These are phyloP conservation scores for Vireo altiloquus DNA, from an alignment of 2,113 vertebrate genomes.

Conservation along the genomic window DNA sequence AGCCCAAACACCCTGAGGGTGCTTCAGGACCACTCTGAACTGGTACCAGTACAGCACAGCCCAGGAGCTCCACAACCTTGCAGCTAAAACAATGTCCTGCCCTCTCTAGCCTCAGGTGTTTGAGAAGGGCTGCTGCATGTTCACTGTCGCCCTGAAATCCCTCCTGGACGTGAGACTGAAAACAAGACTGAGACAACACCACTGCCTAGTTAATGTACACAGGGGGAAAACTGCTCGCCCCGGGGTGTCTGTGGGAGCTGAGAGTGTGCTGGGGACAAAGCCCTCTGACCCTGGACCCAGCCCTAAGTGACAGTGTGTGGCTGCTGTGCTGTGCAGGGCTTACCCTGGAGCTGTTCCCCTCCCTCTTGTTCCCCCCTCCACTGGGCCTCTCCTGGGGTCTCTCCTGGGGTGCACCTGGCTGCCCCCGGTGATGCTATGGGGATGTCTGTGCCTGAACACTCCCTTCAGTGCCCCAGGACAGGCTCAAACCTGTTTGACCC, in stretches of 20 bases:
- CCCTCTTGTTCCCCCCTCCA: fast-evolving
- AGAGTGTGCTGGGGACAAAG: neutral
- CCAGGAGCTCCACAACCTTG: fast-evolving
- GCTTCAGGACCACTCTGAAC: neutral
- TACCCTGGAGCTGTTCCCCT: neutral
- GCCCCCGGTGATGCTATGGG: fast-evolving
- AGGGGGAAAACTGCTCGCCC: neutral
- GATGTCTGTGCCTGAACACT: fast-evolving
- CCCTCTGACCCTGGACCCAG: neutral
- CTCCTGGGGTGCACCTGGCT: neutral
- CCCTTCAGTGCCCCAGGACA: fast-evolving
- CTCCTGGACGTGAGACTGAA: fast-evolving
- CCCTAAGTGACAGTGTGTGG: neutral
- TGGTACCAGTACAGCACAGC: neutral
- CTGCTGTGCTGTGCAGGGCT: neutral
- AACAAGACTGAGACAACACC: neutral
- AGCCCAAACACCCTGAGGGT: neutral
- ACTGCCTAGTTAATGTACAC: neutral
- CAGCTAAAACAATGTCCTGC: neutral
- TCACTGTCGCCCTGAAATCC: neutral
- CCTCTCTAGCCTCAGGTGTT: neutral
- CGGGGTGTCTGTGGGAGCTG: neutral
- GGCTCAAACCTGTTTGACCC: neutral
- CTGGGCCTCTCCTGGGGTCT: neutral
- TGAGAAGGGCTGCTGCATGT: neutral